Base-by-base conservation (phyloP, 1,140 invertebrate species). In the Antheraea mylitta region DNA sequence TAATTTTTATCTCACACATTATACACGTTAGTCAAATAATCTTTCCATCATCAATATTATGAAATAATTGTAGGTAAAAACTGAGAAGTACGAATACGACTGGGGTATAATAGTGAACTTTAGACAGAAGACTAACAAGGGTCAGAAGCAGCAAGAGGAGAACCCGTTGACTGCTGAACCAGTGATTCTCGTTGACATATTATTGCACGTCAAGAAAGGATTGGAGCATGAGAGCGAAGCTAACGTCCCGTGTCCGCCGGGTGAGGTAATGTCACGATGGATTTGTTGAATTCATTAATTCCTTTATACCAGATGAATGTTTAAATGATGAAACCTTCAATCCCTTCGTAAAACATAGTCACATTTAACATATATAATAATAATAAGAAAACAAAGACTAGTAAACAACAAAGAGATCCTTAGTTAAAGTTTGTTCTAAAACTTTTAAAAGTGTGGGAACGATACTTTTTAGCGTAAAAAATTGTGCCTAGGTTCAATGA, bases 21-120 rank as follows among this genome's bases (percentile, higher is more conserved):
- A 30, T 30, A 30, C 22, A 30, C 4, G 4, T 30, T 30, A 30
- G 22, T 30, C 4, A 30, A 30, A 30, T 30, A 30, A 30, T 30
- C 22, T 30, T 1, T 30, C 22, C 22, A 30, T 30, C 1, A 30
- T 30, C 22, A 30, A 30, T 61, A 30, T 36, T 22, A 22, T 53
- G 45, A 53, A 64, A 64, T 42, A 9, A 73, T 85, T 79, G 45
- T 68, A 98, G 96, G 94, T 99, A 3, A 97, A 98, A 93, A 96
- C 96, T 79, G 96, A 96, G 64, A 95, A 96, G 66, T 93, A 97
- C 69, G 96, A 98, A 85, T 99, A 98, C 91, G 98, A 98, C 75
- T 99, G 99, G 98, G 98, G 98, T 45, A 97, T 98, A 30, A 95
- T 99, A 59, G 94, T 99, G 0, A 99, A 98, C 89, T 99, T 98